Evolutionary conservation across 2,113 vertebrate genomes (phyloP).

Genomic region (Bucco capensis): DNA sequence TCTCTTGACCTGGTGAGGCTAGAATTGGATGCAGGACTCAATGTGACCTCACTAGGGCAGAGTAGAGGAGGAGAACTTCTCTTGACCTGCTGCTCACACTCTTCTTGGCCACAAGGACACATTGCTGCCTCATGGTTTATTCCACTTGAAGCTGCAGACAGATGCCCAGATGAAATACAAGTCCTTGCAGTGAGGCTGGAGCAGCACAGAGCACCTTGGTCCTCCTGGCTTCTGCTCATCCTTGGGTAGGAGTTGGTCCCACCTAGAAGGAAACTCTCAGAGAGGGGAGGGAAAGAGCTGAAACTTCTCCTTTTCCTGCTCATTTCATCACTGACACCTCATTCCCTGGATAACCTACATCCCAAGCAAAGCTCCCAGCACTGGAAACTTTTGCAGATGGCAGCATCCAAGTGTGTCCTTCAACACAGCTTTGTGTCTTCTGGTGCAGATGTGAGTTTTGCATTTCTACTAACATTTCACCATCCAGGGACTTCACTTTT

Average conservation of each 20-base stretch:
- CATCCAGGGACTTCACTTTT: not conserved
- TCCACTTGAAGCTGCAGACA: too few relatives aligned
- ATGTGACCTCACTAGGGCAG: too few relatives aligned
- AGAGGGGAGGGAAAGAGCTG: not conserved
- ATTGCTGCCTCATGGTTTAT: too few relatives aligned
- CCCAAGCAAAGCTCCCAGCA: not conserved
- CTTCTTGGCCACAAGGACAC: too few relatives aligned
- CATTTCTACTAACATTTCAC: not conserved
- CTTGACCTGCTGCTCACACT: too few relatives aligned
- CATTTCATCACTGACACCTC: not conserved
- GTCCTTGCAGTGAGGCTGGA: not conserved
- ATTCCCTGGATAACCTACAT: not conserved
- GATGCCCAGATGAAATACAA: not conserved
- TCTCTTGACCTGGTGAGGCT: too few relatives aligned
- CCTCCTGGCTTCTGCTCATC: not conserved
- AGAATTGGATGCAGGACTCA: too few relatives aligned
- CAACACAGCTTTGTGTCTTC: not conserved
- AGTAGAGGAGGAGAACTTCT: too few relatives aligned
- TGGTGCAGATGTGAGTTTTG: not conserved
- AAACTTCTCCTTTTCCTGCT: not conserved
- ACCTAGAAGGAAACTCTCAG: not conserved
- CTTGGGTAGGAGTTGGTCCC: not conserved
- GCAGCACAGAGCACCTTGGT: not conserved
- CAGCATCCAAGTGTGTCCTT: constrained; percentile 1
- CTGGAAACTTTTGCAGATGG: constrained; percentile 11